A percentile compares a stretch with the other conserved stretches of the same genome.
Evolutionary conservation across 2,888 invertebrate species (phyloP).

Genomic region (Synanthedon andrenaeformis): DNA sequence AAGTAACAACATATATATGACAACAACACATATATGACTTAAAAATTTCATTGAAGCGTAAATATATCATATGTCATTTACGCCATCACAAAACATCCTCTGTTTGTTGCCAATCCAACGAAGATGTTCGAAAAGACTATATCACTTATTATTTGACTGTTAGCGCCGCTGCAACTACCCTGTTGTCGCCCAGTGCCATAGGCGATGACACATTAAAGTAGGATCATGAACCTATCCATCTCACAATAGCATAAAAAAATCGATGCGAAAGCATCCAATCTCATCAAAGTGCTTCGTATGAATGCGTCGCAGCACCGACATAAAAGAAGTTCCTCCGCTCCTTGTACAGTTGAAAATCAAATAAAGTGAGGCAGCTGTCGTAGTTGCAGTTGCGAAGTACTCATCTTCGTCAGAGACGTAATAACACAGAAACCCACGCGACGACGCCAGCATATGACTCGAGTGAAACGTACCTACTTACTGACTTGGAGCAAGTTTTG

Average conservation of each 20-base stretch:
- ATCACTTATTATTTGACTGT: too few species aligned
- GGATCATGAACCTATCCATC: too few species aligned
- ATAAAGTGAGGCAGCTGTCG: constrained; percentile 55
- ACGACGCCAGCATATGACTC: constrained; percentile 24
- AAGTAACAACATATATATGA: too few species aligned
- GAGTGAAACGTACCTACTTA: constrained; percentile 11
- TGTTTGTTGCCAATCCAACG: too few species aligned
- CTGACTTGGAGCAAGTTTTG: background rate
- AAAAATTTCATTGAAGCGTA: too few species aligned
- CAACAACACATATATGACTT: too few species aligned
- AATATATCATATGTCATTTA: too few species aligned
- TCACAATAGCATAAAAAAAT: constrained; percentile 5
- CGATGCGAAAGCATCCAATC: constrained; percentile 20
- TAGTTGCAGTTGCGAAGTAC: constrained; percentile 42
- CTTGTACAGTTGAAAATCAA: constrained; percentile 48
- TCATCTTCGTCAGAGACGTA: constrained; percentile 43
- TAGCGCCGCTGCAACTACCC: too few species aligned
- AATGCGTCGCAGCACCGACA: constrained; percentile 26
- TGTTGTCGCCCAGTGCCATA: too few species aligned
- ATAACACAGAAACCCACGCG: constrained; percentile 28
- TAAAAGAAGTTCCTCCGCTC: constrained; percentile 38
- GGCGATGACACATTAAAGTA: too few species aligned
- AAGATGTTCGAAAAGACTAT: too few species aligned
- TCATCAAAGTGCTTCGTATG: constrained; percentile 27
- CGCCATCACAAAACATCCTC: too few species aligned